These are phyloP conservation scores for Aphelenchoides fujianensis DNA, from an alignment of 1,140 invertebrate species.

Conservation along the genomic window DNA sequence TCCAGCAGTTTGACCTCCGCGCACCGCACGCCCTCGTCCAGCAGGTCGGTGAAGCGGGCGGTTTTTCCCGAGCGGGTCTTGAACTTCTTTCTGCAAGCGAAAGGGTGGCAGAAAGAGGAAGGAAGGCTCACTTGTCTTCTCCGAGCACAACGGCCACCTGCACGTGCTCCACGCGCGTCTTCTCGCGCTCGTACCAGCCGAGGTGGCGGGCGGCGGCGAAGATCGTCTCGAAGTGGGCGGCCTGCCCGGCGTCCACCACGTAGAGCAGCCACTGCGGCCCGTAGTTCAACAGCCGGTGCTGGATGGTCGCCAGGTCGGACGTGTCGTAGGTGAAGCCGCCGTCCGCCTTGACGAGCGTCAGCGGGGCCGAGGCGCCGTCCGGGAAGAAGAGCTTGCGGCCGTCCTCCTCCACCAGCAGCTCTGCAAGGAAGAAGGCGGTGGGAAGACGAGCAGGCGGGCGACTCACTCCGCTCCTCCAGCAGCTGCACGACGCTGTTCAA, in stretches of 20 bases:
- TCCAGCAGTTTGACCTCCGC: conserved; percentile 81
- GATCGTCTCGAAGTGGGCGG: conserved; percentile 64
- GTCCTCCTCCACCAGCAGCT: conserved; percentile 76
- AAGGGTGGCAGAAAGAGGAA: neutral
- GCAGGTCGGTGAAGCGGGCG: conserved; percentile 80
- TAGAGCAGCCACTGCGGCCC: conserved; percentile 87
- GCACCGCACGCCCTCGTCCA: conserved; percentile 86
- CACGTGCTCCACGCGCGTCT: conserved; percentile 77
- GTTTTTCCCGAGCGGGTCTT: conserved; percentile 97
- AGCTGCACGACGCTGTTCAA: conserved; percentile 83
- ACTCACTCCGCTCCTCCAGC: conserved; percentile 70
- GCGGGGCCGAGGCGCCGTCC: conserved; percentile 68
- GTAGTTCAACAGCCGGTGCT: conserved; percentile 81
- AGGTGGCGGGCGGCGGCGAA: conserved; percentile 64
- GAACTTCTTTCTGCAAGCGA: conserved; percentile 77
- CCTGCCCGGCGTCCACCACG: conserved; percentile 89
- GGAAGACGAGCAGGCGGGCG: neutral
- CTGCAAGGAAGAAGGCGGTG: neutral
- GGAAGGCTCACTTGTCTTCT: conserved; percentile 75
- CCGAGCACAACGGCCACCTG: conserved; percentile 94
- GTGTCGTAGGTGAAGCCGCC: conserved; percentile 99
- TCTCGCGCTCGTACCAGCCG: conserved; percentile 51
- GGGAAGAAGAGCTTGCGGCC: conserved; percentile 87
- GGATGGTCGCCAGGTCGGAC: conserved; percentile 88
- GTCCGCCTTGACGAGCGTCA: conserved; percentile 95